Evolutionary conservation across 2,888 invertebrate species (phyloP), one percentile per base, ranked within the genome.

Genomic region (Thymelicus sylvestris): DNA sequence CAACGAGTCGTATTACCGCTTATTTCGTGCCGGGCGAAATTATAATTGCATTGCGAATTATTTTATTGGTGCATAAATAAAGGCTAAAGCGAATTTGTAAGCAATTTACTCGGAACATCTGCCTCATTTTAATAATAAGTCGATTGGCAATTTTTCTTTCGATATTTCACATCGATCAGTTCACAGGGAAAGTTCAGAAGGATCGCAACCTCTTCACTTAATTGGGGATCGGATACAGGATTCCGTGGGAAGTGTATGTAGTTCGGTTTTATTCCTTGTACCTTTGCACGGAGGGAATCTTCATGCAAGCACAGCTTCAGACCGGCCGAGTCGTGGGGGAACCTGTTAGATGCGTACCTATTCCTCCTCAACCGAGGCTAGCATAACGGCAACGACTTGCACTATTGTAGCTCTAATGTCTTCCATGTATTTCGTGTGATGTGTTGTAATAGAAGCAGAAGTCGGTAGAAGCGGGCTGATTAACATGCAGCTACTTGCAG

Each of bases 401-500:
- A 41, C 41, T 8, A 8, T 41, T 7, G 31, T 31, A 31, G 31
- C 5, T 31, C 4, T 31, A 31, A 5, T 31, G 31, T 31, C 31
- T 3, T 2, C 24, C 24, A 31, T 31, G 31, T 31, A 31, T 31
- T 31, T 31, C 31, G 31, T 31, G 31, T 31, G 31, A 31, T 3
- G 31, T 31, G 31, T 31, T 31, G 31, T 31, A 31, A 5, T 31
- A 31, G 31, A 44, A 41, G 41, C 44, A 12, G 7, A 15, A 15
- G 12, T 4, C 8, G 55, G 6, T 8, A 12, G 5, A 55, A 6
- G 31, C 55, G 68, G 39, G 63, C 68, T 69, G 69, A 64, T 44
- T 48, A 57, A 68, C 65, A n/a, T 44, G 50, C 15, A 63, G 66
- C 74, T 74, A 68, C 77, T 80, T 78, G 75, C 91, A 99, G 99